Base-by-base conservation (phyloP, 92 coral and sea anemone genomes). In the Epizoanthus fatuus region DNA sequence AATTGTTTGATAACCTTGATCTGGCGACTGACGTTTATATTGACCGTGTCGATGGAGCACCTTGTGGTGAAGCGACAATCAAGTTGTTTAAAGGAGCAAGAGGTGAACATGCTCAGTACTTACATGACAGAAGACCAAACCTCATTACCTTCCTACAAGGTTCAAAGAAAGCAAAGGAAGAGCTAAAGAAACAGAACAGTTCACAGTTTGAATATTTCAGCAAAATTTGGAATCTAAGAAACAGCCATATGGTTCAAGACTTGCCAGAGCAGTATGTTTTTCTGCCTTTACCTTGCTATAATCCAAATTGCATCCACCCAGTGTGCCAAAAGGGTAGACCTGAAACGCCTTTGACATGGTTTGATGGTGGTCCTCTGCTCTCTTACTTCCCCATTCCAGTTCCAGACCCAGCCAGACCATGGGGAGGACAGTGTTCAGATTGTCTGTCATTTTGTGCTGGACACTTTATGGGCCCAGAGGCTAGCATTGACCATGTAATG, bases 11-110 rank as follows among this genome's bases (percentile, higher is more conserved):
- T 8, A 85, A 85, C 74, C 71, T 74, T 69, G 63, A 85, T 17
- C 53, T 74, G 10, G 88, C 82, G 59, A 84, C 47, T 60, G 82
- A 84, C 44, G 78, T 73, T 74, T 84, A 84, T 63, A 63, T 65
- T 38, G 42, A 81, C 63, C 14, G 75, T 9, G 73, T 81, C 45
- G 39, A 81, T 83, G 81, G 87, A 13, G 87, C 87, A 72, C 87
- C 81, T 53, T 83, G 87, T 47, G 81, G 81, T 55, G 81, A 83
- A 38, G 45, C 80, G 15, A 40, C 59, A 56, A 71, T 83, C 54
- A 47, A 71, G 49, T 60, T 72, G 47, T 70, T 83, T 69, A 83
- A 83, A 83, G 81, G 87, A 52, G 37, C 81, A 83, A 44, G 52
- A 52, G 81, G 55, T 70, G 66, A 19, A 45, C 71, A 83, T 83